Conservation (phyloP, 2,797 vertebrate genomes). For the Trematomus bernacchii region DNA sequence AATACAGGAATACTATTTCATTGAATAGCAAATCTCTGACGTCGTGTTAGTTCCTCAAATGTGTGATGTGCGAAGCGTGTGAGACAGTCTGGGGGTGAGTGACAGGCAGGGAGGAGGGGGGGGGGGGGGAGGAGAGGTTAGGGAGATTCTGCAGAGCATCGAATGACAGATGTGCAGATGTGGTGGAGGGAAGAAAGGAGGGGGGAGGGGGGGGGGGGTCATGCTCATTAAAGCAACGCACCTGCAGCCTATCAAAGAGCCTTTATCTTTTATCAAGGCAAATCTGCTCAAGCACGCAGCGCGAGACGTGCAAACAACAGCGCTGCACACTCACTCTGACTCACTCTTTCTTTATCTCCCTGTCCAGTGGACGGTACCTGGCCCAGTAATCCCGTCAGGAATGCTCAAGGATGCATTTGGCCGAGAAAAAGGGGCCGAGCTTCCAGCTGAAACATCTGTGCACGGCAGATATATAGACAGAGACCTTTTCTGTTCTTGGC, state of each 20-base stretch:
- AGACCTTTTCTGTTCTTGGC: background rate
- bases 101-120: conserved; percentile 39
- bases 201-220: conserved; percentile 16
- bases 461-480: conserved; percentile 30
- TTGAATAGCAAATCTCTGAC: conserved; percentile 40
- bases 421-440: conserved; percentile 48
- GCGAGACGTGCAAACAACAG: conserved; percentile 66
- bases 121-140: conserved; percentile 24
- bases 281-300: conserved; percentile 80
- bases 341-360: conserved; percentile 38
- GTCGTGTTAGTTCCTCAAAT: conserved; percentile 26
- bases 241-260: conserved; percentile 85
- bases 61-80: conserved; percentile 22
- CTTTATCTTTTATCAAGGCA: conserved; percentile 83
- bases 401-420: conserved; percentile 72
- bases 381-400: conserved; percentile 77
- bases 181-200: conserved; percentile 16
- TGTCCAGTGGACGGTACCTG: conserved; percentile 65
- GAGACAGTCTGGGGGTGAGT: conserved; percentile 41
- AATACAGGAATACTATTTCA: conserved; percentile 50
- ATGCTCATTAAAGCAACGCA: conserved; percentile 82
- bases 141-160: conserved; percentile 60
- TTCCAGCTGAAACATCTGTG: conserved; percentile 66
- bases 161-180: conserved; percentile 78
- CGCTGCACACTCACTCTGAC: conserved; percentile 44